Percentiles rank a stretch among this genome's conserved stretches.
Evolutionary conservation across 2,888 invertebrate genomes (phyloP).

Genomic region (Drosophila flavopinicola): DNA sequence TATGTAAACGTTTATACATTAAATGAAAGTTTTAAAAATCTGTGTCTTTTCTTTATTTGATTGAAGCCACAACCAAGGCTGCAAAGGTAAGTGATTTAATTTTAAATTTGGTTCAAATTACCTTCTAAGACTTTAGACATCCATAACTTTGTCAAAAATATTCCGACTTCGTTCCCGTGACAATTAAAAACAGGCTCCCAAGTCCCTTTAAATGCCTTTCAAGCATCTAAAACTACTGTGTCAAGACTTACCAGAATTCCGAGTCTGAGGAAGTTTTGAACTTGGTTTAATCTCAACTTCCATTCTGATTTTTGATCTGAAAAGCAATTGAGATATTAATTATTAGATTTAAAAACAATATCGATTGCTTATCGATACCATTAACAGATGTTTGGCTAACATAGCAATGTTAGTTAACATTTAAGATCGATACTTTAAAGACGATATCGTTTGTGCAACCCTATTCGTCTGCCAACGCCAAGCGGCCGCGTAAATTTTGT

Average conservation of each 20-base stretch:
- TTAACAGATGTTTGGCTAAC: conserved; percentile 7
- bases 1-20: conserved; percentile 56
- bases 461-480: conserved; percentile 13
- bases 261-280: too few species aligned
- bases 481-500: conserved; percentile 34
- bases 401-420: conserved; percentile 20
- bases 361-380: background rate
- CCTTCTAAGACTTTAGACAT: too few species aligned
- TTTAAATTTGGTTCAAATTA: too few species aligned
- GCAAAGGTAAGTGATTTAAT: too few species aligned
- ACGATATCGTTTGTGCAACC: conserved; percentile 10
- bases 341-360: background rate
- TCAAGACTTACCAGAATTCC: too few species aligned
- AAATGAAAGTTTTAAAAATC: conserved; percentile 38
- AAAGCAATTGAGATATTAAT: background rate
- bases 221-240: too few species aligned
- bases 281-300: too few species aligned
- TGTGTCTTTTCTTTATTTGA: conserved; percentile 6
- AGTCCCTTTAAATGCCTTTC: too few species aligned
- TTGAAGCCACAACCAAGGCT: background rate
- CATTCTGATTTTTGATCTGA: too few species aligned
- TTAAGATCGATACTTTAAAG: background rate
- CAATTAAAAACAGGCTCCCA: too few species aligned
- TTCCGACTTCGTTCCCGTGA: too few species aligned
- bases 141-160: too few species aligned